A percentile compares a stretch with the other conserved stretches of the same genome.
Evolutionary conservation across 2,113 vertebrate genomes (phyloP).

Genomic region (Rhinoptilus africanus): DNA sequence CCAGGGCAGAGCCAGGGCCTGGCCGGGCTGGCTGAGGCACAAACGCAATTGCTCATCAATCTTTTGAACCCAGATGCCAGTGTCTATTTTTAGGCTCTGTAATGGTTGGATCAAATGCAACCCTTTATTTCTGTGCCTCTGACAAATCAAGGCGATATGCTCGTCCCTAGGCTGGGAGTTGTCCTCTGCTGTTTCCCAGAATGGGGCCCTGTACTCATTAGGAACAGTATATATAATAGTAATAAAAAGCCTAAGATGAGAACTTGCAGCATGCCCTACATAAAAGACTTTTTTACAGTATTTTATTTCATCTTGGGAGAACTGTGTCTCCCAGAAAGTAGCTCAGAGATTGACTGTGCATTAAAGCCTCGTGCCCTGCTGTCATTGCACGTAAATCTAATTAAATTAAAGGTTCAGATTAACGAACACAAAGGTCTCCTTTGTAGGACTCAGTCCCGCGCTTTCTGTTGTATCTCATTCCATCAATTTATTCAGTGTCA

Average conservation of each 20-base stretch:
- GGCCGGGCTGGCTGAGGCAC: not conserved
- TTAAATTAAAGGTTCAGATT: slow-evolving; percentile 55
- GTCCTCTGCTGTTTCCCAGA: not conserved
- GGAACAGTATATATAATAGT: not conserved
- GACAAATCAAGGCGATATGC: not conserved
- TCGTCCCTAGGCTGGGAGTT: not conserved
- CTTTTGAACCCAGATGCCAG: not conserved
- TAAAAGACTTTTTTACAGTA: not conserved
- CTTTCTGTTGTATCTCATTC: slow-evolving; percentile 56
- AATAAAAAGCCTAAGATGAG: not conserved
- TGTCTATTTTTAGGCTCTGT: not conserved
- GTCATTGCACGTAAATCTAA: slow-evolving; percentile 49
- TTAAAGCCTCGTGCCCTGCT: slow-evolving; percentile 21
- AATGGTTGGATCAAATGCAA: not conserved
- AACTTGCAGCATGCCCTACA: not conserved
- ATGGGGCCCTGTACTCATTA: not conserved
- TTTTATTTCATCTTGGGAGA: slow-evolving; percentile 4
- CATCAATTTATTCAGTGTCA: slow-evolving; percentile 57
- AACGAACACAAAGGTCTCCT: slow-evolving; percentile 42
- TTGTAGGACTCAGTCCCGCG: not conserved
- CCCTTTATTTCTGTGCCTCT: not conserved
- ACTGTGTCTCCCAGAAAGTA: not conserved
- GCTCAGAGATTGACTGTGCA: not conserved
- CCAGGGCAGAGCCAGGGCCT: not conserved
- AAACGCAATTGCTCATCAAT: not conserved